Evolutionary conservation across 2,113 vertebrate species (phyloP).

Genomic region (Sturnus vulgaris): DNA sequence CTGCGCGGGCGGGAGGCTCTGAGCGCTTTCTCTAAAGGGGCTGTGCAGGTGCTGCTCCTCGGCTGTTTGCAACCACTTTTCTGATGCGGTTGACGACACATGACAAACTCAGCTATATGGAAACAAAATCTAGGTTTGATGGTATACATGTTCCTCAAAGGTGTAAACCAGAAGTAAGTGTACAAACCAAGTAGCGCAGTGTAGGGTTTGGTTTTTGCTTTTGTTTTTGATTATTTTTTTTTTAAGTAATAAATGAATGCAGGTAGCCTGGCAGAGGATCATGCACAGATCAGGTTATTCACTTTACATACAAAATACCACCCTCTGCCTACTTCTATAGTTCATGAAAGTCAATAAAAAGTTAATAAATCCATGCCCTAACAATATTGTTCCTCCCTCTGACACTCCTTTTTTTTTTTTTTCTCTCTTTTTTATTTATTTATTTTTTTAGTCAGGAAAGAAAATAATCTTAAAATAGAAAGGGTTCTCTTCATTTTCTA

Average conservation of each 20-base stretch:
- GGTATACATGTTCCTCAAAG: conserved; percentile 72
- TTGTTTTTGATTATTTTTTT: background rate
- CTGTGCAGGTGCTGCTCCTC: conserved; percentile 82
- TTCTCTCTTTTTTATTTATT: fast-evolving
- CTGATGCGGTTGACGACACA: conserved; percentile 99
- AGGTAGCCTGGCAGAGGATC: background rate
- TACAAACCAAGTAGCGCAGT: background rate
- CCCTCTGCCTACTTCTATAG: background rate
- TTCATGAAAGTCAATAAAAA: background rate
- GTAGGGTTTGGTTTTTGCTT: background rate
- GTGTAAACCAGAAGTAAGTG: conserved; percentile 7
- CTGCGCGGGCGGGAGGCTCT: background rate
- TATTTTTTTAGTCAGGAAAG: background rate
- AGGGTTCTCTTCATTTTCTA: background rate
- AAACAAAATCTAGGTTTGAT: conserved; percentile 80
- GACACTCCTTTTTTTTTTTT: fast-evolving
- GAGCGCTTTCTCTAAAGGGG: conserved; percentile 85
- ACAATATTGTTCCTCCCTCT: background rate
- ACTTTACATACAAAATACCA: background rate
- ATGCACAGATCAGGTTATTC: background rate
- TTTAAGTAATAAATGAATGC: background rate
- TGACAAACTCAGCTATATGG: conserved; percentile 92
- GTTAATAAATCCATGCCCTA: background rate
- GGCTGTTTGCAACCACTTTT: conserved; percentile 99
- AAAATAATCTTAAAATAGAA: background rate